A percentile compares a stretch with the other conserved stretches of the same genome.
These are phyloP conservation scores for Tridacna gigas DNA, from an alignment of 2,888 invertebrate species.

Conservation along the genomic window DNA sequence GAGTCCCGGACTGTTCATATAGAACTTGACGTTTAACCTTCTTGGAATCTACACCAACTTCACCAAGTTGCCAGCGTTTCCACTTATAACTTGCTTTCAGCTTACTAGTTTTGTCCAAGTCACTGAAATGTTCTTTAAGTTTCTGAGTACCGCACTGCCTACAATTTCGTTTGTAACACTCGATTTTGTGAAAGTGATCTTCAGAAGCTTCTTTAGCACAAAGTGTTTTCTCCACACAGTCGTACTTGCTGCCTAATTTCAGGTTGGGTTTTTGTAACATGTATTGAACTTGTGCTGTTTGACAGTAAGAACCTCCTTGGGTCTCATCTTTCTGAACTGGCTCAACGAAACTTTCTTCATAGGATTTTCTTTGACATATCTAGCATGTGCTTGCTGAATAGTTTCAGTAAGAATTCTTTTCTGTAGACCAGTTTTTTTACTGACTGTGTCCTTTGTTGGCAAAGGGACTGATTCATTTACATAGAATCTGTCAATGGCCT, in stretches of 20 bases:
- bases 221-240: background rate
- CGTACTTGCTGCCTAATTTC: background rate
- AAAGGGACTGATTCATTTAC: slow-evolving; percentile 8
- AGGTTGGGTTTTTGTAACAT: background rate
- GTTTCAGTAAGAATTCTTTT: background rate
- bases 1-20: slow-evolving; percentile 14
- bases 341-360: background rate
- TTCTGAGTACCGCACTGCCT: slow-evolving; percentile 4
- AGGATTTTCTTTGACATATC: background rate
- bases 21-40: slow-evolving; percentile 26
- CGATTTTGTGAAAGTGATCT: background rate
- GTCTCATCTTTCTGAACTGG: background rate
- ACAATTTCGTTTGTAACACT: slow-evolving; percentile 13
- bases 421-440: background rate
- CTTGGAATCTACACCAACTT: slow-evolving; percentile 3
- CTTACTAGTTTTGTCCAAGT: slow-evolving; percentile 5
- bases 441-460: background rate
- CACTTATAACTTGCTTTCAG: slow-evolving; percentile 18
- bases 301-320: background rate
- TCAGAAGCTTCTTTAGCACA: background rate
- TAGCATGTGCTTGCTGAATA: background rate
- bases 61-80: slow-evolving; percentile 20
- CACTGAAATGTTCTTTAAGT: slow-evolving; percentile 5
- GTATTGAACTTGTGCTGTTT: background rate
- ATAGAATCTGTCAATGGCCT: slow-evolving; percentile 21